Evolutionary conservation across 92 coral and sea anemone species (phyloP), one percentile per base, ranked within the genome.

Genomic region (Pocillopora grandis): DNA sequence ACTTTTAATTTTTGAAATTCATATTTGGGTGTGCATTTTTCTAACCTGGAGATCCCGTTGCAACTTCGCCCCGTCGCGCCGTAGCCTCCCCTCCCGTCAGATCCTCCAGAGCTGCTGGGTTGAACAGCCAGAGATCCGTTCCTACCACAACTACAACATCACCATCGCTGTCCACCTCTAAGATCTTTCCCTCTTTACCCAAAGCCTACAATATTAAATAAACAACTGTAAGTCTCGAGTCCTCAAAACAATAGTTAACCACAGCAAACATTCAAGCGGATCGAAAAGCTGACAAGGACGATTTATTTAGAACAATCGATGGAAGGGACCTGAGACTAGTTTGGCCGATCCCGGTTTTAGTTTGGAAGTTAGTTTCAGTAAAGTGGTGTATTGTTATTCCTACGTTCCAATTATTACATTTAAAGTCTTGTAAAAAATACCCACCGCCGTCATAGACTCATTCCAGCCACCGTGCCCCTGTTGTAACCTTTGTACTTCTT

Each of bases 391-490:
- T 42, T 42, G 52, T 42, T 3, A 42, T 7, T 42, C 8, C 8
- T 42, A 42, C 4, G 52, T 42, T 42, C 52, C 9, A 37, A 21
- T 72, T 12, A 1, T 19, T 12, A 58, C 16, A 72, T 10, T 11
- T 21, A 19, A 74, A 13, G 0, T 2, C 16, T 27, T 31, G 0
- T 1, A 15, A 3, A 11, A 71, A 12, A 52, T 21, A 49, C 58
- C 58, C 76, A 93, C 97, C 85, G 59, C 77, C 27, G 81, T 72
- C 97, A 93, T 93, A 0, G 86, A 85, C 33, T 91, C 89, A 62
- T 89, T 91, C 97, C 97, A 93, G 33, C 97, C 97, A 12, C 97
- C 97, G 62, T 93, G 94, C 15, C 97, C 97, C 62, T 93, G 90
- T 77, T 93, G 97, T 11, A 91, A 72, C 0, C 76, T 79, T 33